Evolutionary conservation across 2,113 vertebrate species (phyloP).

Genomic region (Tauraco erythrolophus): DNA sequence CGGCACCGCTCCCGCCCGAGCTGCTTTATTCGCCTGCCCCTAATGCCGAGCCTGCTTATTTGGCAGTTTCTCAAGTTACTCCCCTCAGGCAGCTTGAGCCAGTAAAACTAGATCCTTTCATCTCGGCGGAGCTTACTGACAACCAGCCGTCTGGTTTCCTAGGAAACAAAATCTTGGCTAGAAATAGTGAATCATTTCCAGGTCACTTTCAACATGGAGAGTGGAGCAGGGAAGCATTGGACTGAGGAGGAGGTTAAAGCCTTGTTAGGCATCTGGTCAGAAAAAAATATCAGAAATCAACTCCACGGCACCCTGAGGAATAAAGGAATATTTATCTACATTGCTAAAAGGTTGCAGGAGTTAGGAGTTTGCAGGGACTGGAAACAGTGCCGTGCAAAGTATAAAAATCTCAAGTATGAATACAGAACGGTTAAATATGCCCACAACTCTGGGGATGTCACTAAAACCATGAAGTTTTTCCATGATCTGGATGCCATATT

Average conservation of each 20-base stretch:
- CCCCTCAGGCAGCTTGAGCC: slow-evolving; percentile 91
- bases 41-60: slow-evolving; percentile 70
- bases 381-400: slow-evolving; percentile 89
- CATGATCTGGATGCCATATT: slow-evolving; percentile 78
- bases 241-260: slow-evolving; percentile 86
- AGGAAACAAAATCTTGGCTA: slow-evolving; percentile 91
- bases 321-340: slow-evolving; percentile 89
- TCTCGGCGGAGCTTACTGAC: slow-evolving; percentile 83
- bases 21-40: slow-evolving; percentile 26
- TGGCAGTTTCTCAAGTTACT: slow-evolving; percentile 93
- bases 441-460: slow-evolving; percentile 72
- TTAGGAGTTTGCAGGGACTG: slow-evolving; percentile 87
- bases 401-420: slow-evolving; percentile 89
- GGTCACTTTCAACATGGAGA: slow-evolving; percentile 93
- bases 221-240: slow-evolving; percentile 83
- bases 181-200: slow-evolving; percentile 91
- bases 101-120: slow-evolving; percentile 90
- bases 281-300: slow-evolving; percentile 82
- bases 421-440: slow-evolving; percentile 82
- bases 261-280: slow-evolving; percentile 88
- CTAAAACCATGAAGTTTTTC: slow-evolving; percentile 82
- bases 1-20: background rate
- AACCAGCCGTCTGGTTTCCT: slow-evolving; percentile 94
- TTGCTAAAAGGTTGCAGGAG: slow-evolving; percentile 88
- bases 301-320: slow-evolving; percentile 83